A percentile compares a stretch with the other conserved stretches of the same genome.
Evolutionary conservation across 2,113 vertebrate genomes (phyloP).

Genomic region (Ophiodon elongatus): DNA sequence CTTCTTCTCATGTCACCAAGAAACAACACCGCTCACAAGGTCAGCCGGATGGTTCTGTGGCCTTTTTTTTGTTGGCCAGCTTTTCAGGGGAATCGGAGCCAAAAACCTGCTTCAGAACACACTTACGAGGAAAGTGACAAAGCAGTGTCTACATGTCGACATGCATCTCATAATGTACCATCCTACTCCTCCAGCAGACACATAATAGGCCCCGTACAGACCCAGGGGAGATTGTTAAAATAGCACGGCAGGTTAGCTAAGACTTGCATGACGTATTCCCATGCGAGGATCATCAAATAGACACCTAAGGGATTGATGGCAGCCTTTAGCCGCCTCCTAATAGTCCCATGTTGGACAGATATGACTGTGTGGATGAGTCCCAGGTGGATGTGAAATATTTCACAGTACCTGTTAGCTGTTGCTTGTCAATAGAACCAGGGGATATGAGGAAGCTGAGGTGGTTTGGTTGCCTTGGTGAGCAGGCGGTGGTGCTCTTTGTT

Average conservation of each 20-base stretch:
- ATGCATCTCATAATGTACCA: conserved; percentile 47
- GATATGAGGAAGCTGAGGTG: conserved; percentile 33
- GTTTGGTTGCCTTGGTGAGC: conserved; percentile 42
- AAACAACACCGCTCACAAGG: conserved; percentile 10
- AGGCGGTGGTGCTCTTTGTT: conserved; percentile 37
- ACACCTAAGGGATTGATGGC: conserved; percentile 73
- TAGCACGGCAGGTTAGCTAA: conserved; percentile 69
- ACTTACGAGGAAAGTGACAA: conserved; percentile 16
- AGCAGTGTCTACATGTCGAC: conserved; percentile 35
- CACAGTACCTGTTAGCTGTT: conserved; percentile 52
- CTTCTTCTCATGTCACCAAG: conserved; percentile 32
- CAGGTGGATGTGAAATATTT: conserved; percentile 67
- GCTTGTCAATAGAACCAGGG: conserved; percentile 62
- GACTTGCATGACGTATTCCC: conserved; percentile 68
- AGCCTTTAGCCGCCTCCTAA: conserved; percentile 69
- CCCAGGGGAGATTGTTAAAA: conserved; percentile 79
- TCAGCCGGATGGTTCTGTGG: conserved; percentile 7
- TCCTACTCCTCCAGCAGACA: conserved; percentile 57
- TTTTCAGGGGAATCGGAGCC: not conserved
- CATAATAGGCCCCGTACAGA: conserved; percentile 60
- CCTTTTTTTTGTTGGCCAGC: not conserved
- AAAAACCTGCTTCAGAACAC: conserved; percentile 18
- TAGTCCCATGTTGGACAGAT: conserved; percentile 68
- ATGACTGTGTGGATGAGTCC: conserved; percentile 69
- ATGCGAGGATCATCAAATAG: conserved; percentile 71